phyloP scores from a whole-genome alignment of 2,888 invertebrate species.

The Tridacna crocea region DNA sequence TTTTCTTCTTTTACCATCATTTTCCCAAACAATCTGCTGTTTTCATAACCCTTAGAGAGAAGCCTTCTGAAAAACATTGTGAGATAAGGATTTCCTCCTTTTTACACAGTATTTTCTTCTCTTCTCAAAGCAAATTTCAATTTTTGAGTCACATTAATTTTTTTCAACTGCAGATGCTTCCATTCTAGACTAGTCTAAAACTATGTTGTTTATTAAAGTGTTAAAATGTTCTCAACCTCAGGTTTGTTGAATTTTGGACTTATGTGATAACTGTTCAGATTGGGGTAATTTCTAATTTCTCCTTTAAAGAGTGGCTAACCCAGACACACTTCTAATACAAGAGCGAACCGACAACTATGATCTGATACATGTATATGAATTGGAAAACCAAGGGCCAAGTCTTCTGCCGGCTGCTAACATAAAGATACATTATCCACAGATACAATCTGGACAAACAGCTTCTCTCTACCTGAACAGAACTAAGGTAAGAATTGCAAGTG shows the following conservation, averaged over 20 bases:
- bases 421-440: constrained; percentile 25
- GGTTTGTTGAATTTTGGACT: too few relatives aligned
- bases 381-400: constrained; percentile 72
- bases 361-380: constrained; percentile 63
- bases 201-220: background rate
- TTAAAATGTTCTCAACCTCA: background rate
- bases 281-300: background rate
- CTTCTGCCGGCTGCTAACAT: constrained; percentile 61
- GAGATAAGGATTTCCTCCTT: too few relatives aligned
- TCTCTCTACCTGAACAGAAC: constrained; percentile 40
- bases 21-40: too few relatives aligned
- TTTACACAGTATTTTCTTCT: too few relatives aligned
- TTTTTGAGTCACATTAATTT: too few relatives aligned
- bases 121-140: too few relatives aligned
- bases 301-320: constrained; percentile 60
- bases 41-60: too few relatives aligned
- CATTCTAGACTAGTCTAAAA: too few relatives aligned
- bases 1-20: too few relatives aligned
- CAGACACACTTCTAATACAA: constrained; percentile 56
- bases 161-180: too few relatives aligned
- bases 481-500: background rate
- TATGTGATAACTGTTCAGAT: too few relatives aligned
- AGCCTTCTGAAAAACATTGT: too few relatives aligned
- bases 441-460: constrained; percentile 5
- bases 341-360: constrained; percentile 23